phyloP scores from a whole-genome alignment of 2,113 vertebrate species.

The Clarias batrachus region DNA sequence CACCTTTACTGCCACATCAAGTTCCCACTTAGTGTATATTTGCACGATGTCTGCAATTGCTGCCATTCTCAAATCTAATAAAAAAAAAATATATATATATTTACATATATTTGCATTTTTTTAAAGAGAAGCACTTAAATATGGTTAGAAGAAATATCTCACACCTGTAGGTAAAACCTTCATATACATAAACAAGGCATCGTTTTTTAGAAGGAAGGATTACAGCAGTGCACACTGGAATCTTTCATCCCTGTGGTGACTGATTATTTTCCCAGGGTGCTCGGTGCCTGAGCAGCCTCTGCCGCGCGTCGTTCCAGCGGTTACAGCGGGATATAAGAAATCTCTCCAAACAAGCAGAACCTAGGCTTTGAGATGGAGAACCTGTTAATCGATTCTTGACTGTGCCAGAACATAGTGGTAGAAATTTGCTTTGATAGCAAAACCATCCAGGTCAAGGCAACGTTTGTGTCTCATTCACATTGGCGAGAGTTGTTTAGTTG shows the following conservation, averaged over 20 bases:
- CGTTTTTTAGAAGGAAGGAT: slow-evolving; percentile 58
- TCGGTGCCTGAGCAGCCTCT: slow-evolving; percentile 49
- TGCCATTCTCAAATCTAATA: not conserved
- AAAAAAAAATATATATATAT: too few species aligned
- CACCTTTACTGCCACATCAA: too few species aligned
- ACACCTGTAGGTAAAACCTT: slow-evolving; percentile 69
- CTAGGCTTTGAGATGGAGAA: slow-evolving; percentile 58
- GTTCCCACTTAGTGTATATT: slow-evolving; percentile 16
- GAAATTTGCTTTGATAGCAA: slow-evolving; percentile 31
- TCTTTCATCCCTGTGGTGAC: slow-evolving; percentile 56
- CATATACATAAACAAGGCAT: slow-evolving; percentile 67
- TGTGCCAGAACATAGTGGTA: slow-evolving; percentile 49
- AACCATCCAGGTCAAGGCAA: slow-evolving; percentile 16
- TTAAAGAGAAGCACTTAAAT: slow-evolving; percentile 6
- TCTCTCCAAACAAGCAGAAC: slow-evolving; percentile 70
- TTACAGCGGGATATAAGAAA: slow-evolving; percentile 67
- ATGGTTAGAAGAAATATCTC: slow-evolving; percentile 60
- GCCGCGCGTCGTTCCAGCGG: slow-evolving; percentile 51
- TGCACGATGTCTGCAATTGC: not conserved
- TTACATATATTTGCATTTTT: not conserved
- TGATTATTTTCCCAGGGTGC: slow-evolving; percentile 72
- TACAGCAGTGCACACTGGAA: slow-evolving; percentile 64
- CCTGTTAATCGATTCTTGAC: slow-evolving; percentile 54
- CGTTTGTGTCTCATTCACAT: not conserved
- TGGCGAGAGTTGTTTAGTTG: slow-evolving; percentile 5